Percentiles rank a stretch among this genome's conserved stretches.
These are phyloP conservation scores for Anas platyrhynchos DNA, from an alignment of 2,113 vertebrate species.

Conservation along the genomic window DNA sequence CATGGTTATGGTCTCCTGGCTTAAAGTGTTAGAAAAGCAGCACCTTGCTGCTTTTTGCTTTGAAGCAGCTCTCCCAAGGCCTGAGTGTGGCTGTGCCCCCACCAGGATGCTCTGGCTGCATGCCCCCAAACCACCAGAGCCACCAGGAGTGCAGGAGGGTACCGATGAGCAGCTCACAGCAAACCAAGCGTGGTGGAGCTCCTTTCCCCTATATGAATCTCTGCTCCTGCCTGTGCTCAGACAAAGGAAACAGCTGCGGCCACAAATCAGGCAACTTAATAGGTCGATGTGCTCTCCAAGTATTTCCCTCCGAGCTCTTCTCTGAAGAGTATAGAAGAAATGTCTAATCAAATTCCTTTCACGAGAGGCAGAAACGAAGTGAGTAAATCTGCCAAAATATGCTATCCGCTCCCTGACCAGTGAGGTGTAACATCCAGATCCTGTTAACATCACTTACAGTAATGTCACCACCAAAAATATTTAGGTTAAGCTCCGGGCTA, in stretches of 20 bases:
- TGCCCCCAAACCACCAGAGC: neutral
- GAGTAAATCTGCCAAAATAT: constrained; percentile 8
- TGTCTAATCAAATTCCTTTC: neutral
- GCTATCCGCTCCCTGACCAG: neutral
- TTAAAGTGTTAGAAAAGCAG: neutral
- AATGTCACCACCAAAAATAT: neutral
- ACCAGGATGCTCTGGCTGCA: neutral
- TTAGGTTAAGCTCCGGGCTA: neutral
- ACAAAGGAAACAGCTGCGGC: constrained; percentile 6
- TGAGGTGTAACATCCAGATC: constrained; percentile 1
- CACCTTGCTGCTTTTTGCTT: neutral
- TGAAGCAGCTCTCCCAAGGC: neutral
- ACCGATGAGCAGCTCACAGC: neutral
- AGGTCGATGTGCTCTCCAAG: neutral
- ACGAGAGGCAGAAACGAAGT: neutral
- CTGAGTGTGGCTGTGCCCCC: neutral
- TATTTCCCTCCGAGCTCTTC: neutral
- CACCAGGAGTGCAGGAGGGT: neutral
- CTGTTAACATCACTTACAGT: neutral
- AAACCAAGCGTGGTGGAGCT: neutral
- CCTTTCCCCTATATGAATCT: neutral
- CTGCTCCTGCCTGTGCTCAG: neutral
- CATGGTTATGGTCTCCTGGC: neutral
- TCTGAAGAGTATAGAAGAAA: constrained; percentile 19
- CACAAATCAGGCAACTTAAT: constrained; percentile 10